Evolutionary conservation across 2,797 vertebrate genomes (phyloP), one percentile per base, ranked within the genome.

Genomic region (Molossus molossus): DNA sequence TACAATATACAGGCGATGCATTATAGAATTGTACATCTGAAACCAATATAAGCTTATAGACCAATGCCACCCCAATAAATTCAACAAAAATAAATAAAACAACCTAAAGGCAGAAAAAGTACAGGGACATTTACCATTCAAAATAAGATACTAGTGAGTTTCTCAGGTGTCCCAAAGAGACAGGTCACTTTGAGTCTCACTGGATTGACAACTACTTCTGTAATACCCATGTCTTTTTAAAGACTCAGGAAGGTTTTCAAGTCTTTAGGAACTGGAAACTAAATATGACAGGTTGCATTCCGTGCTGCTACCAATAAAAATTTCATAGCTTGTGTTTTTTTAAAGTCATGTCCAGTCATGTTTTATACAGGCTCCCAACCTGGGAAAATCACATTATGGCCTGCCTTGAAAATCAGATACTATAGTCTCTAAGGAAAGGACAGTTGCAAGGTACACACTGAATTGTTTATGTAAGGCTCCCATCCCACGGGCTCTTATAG

Each of bases 61-160:
- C 64, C 64, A 65, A 65, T 65, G 64, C 2, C 12, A 57, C 13
- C 64, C 64, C 29, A 64, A 29, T 29, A 64, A 29, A 64, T 14
- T 64, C 27, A 65, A n/a, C n/a, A 65, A 65, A 65, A 29, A 65
- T 17, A 65, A 82, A 91, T 6, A 64, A 64, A 10, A 53, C 50
- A 82, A 80, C 23, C 27, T 14, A 65, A 91, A 86, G 45, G 33
- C 23, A 89, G 12, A 45, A 81, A 55, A 62, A 12, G 25, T 50
- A 50, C 2, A 87, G 5, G 21, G 80, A 80, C 33, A 62, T 94
- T 93, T 77, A 81, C 29, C 50, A 84, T 93, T 94, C 70, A 91
- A 84, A 91, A 79, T 77, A 91, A 95, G 64, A 91, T 1, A 83
- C 40, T 6, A 45, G 23, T 45, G n/a, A 48, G 23, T 93, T 92